A percentile compares a stretch with the other conserved stretches of the same genome.
Evolutionary conservation across 2,888 invertebrate species (phyloP).

Genomic region (Chaetoderma sp.): DNA sequence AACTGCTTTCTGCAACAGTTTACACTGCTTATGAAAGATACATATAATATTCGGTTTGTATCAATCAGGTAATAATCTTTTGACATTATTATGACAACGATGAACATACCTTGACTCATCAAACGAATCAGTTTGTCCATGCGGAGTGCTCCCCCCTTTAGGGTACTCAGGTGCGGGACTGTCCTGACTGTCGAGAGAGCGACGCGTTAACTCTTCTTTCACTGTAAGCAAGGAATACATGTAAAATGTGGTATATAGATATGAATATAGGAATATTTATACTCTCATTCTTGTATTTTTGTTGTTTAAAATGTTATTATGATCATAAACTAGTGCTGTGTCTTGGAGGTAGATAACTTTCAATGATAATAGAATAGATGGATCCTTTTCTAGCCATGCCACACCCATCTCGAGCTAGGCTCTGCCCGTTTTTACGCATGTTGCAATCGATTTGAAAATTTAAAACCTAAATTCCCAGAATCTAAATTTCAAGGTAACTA

Average conservation of each 20-base stretch:
- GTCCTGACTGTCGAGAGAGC: conserved; percentile 58
- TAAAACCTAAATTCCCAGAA: too few species aligned
- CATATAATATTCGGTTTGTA: too few species aligned
- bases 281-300: neutral
- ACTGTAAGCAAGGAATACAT: conserved; percentile 32
- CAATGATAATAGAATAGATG: too few species aligned
- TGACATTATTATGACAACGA: neutral
- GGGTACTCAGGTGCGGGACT: conserved; percentile 52
- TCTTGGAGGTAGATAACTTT: too few species aligned
- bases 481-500: too few species aligned
- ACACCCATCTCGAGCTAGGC: too few species aligned
- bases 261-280: neutral
- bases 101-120: conserved; percentile 26
- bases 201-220: conserved; percentile 51
- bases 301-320: neutral
- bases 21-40: too few species aligned
- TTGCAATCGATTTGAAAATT: too few species aligned
- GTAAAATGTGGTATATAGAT: neutral
- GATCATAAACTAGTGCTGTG: neutral
- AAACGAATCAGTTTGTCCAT: conserved; percentile 37
- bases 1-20: conserved; percentile 19
- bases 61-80: neutral
- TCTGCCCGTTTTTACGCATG: too few species aligned
- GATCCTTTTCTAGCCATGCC: too few species aligned
- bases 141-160: conserved; percentile 37